Percentiles rank a stretch among this genome's conserved stretches.
Evolutionary conservation across 2,113 vertebrate genomes (phyloP).

Genomic region (Larimichthys crocea): DNA sequence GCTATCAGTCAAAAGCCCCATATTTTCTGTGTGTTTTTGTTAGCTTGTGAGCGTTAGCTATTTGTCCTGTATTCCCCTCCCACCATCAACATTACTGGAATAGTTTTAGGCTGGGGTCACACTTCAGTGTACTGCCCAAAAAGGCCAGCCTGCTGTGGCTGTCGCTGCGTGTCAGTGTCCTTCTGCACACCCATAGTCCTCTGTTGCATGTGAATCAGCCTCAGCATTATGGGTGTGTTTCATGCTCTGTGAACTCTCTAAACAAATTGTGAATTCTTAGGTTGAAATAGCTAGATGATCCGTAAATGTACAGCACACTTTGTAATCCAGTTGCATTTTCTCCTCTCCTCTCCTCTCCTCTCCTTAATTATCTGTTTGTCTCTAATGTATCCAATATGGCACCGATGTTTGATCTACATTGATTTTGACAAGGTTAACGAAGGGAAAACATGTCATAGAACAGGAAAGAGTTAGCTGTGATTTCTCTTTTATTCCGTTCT

Average conservation of each 20-base stretch:
- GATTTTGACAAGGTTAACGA: constrained; percentile 31
- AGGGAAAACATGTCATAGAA: background rate
- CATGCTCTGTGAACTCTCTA: background rate
- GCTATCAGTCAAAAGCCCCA: constrained; percentile 46
- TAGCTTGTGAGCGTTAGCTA: constrained; percentile 30
- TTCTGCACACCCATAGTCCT: constrained; percentile 4
- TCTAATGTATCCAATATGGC: constrained; percentile 8
- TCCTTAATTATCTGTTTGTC: constrained; percentile 15
- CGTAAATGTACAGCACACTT: background rate
- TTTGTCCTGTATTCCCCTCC: constrained; percentile 57
- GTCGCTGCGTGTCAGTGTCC: constrained; percentile 14
- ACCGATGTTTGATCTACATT: constrained; percentile 17
- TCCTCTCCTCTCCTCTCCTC: constrained; percentile 62
- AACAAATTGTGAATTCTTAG: constrained; percentile 5
- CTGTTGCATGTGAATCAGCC: constrained; percentile 24
- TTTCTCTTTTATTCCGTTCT: constrained; percentile 4
- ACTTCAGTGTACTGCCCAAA: constrained; percentile 68
- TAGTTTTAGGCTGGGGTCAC: constrained; percentile 74
- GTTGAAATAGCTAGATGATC: constrained; percentile 9
- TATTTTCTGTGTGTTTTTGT: constrained; percentile 19
- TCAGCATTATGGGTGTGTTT: constrained; percentile 17
- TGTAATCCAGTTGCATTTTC: constrained; percentile 11
- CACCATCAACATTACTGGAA: constrained; percentile 72
- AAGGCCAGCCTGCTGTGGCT: constrained; percentile 58
- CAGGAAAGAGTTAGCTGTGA: background rate